phyloP scores from a whole-genome alignment of 2,113 vertebrate genomes.

The Haemorhous mexicanus region DNA sequence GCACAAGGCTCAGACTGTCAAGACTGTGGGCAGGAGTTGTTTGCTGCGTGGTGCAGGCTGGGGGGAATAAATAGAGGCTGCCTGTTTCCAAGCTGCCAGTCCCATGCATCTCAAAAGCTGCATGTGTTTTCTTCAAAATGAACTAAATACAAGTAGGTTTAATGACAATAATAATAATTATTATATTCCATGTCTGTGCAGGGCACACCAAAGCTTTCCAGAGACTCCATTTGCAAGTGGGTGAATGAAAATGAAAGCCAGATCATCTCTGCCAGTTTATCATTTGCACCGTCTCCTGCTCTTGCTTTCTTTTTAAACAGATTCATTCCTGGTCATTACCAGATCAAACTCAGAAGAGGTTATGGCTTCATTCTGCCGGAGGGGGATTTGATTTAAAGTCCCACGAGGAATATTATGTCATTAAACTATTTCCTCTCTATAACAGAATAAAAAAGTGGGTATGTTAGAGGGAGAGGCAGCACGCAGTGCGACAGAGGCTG shows the following conservation, averaged over 20 bases:
- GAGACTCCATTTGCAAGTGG: neutral
- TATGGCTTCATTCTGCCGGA: conserved; percentile 6
- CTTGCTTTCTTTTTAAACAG: conserved; percentile 2
- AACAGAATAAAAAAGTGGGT: neutral
- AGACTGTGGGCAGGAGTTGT: neutral
- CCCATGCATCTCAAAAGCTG: neutral
- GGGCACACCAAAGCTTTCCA: neutral
- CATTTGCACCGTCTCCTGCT: neutral
- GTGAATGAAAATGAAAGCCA: conserved; percentile 8
- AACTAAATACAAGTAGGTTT: conserved; percentile 15
- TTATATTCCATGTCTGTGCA: neutral
- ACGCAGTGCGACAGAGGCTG: neutral
- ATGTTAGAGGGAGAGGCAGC: neutral
- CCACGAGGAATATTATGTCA: neutral
- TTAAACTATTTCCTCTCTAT: conserved; percentile 14
- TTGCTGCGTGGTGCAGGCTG: neutral
- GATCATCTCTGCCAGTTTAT: conserved; percentile 3
- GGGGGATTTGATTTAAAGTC: conserved; percentile 40
- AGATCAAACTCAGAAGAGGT: neutral
- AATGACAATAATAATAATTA: neutral
- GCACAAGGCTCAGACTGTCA: neutral
- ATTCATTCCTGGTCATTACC: conserved; percentile 11
- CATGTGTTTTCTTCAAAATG: conserved; percentile 6
- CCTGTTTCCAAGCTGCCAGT: conserved; percentile 20
- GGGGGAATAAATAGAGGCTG: neutral